These are phyloP conservation scores for Axis porcinus DNA, from an alignment of 2,113 vertebrate genomes.

Conservation along the genomic window DNA sequence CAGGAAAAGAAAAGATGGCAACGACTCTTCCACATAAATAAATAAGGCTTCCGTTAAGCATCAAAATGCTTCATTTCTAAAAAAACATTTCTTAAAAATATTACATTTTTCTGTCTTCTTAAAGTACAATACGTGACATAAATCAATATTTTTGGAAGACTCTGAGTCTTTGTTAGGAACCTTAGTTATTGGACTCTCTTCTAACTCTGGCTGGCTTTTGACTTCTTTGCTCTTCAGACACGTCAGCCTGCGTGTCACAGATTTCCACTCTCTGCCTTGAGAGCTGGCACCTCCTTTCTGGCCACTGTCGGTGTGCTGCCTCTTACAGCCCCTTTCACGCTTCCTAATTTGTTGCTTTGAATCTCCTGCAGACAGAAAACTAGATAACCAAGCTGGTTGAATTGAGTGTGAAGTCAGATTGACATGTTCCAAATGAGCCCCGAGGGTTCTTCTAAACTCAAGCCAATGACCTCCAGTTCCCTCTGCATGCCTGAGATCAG, in stretches of 20 bases:
- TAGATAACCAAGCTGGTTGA: not conserved
- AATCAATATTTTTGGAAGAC: not conserved
- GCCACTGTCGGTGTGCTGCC: not conserved
- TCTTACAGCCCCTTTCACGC: not conserved
- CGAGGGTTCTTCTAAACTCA: not conserved
- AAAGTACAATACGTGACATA: not conserved
- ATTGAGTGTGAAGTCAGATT: slow-evolving; percentile 31
- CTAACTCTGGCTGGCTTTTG: not conserved
- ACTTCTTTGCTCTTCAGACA: not conserved
- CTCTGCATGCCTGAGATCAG: not conserved
- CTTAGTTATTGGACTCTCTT: not conserved
- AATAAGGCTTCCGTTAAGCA: not conserved
- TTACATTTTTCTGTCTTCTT: not conserved
- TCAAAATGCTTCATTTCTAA: not conserved
- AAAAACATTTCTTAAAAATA: not conserved
- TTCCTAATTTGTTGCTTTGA: slow-evolving; percentile 11
- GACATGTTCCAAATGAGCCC: not conserved
- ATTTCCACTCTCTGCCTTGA: not conserved
- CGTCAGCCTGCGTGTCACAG: not conserved
- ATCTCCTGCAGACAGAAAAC: not conserved
- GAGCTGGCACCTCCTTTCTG: not conserved
- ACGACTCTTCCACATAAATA: not conserved
- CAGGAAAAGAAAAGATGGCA: not conserved
- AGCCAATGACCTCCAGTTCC: not conserved
- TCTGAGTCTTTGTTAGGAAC: not conserved